Percentiles rank a stretch among this genome's conserved stretches.
These are phyloP conservation scores for Cantharis rufa DNA, from an alignment of 2,888 invertebrate species.

Conservation along the genomic window DNA sequence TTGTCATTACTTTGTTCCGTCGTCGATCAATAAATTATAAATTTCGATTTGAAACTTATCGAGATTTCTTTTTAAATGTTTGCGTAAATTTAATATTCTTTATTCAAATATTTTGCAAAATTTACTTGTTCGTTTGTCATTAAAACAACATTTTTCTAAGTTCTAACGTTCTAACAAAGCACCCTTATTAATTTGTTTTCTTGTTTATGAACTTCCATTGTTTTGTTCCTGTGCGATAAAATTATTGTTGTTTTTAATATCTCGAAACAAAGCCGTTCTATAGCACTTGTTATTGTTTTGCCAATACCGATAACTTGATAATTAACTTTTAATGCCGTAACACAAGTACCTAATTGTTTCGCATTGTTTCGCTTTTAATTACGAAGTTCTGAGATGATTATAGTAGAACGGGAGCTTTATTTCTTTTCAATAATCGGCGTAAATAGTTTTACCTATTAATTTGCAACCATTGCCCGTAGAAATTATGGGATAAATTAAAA, in stretches of 20 bases:
- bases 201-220: background rate
- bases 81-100: no score
- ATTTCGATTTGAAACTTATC: background rate
- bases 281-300: background rate
- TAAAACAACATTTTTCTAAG: background rate
- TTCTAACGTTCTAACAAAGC: background rate
- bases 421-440: background rate
- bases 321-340: background rate
- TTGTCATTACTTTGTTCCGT: conserved; percentile 4
- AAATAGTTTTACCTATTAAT: background rate
- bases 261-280: background rate
- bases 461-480: background rate
- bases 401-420: background rate
- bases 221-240: background rate
- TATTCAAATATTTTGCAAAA: background rate
- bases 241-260: background rate
- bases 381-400: background rate
- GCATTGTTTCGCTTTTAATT: background rate
- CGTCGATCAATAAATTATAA: background rate
- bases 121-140: background rate
- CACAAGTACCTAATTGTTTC: background rate
- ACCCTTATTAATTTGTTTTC: background rate
- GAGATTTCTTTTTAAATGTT: background rate
- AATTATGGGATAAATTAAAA: no score
- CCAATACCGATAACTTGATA: background rate